Conservation (phyloP, 1,140 invertebrate genomes). For the Arion vulgaris region DNA sequence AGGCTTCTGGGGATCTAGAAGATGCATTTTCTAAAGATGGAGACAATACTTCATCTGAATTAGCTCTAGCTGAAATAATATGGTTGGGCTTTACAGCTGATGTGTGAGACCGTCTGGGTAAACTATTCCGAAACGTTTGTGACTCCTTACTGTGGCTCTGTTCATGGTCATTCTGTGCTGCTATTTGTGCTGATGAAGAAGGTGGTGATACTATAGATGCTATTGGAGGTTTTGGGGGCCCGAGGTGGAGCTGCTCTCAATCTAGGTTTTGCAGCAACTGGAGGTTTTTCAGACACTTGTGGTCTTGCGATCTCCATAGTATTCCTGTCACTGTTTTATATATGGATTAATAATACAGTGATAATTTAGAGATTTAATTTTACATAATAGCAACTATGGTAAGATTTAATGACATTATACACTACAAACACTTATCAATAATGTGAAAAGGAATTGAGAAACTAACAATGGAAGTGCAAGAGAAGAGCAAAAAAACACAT, state of each 20-base stretch:
- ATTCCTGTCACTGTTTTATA: not conserved
- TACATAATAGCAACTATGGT: no score
- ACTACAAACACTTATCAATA: no score
- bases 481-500: no score
- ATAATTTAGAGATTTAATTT: no score
- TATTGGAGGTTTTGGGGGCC: conserved; percentile 12
- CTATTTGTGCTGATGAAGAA: not conserved
- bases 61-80: not conserved
- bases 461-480: no score
- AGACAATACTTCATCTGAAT: not conserved
- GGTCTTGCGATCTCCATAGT: not conserved
- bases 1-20: not conserved
- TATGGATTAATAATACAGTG: no score
- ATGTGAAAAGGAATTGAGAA: no score
- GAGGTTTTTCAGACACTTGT: conserved; percentile 14
- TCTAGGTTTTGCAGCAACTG: conserved; percentile 32
- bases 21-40: not conserved
- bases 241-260: conserved; percentile 4
- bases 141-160: not conserved
- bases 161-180: not conserved
- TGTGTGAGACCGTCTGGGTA: not conserved
- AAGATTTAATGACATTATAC: no score
- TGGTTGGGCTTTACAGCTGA: not conserved
- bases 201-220: not conserved
- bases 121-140: not conserved